Percentiles rank a stretch among this genome's conserved stretches.
Evolutionary conservation across 2,888 invertebrate genomes (phyloP).

Genomic region (Leptinotarsa rubiginosa): DNA sequence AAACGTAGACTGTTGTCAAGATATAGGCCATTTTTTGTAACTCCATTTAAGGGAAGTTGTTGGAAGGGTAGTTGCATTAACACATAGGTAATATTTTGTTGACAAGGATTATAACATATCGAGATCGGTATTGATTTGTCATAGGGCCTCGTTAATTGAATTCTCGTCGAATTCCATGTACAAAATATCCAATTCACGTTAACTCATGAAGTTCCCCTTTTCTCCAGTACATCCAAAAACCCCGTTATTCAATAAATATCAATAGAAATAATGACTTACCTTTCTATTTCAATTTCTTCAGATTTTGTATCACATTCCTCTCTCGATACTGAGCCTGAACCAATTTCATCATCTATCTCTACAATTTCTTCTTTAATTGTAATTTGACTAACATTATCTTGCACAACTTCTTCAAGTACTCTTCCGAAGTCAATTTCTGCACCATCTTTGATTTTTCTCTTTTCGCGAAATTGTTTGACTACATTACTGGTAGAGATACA

Average conservation of each 20-base stretch:
- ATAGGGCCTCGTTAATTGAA: no score
- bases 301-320: background rate
- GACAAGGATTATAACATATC: no score
- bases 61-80: no score
- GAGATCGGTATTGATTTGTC: no score
- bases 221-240: no score
- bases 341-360: background rate
- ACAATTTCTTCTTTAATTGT: background rate
- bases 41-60: no score
- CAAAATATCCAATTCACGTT: no score
- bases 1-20: no score
- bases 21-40: no score
- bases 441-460: background rate
- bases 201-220: no score
- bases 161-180: no score
- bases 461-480: conserved; percentile 7
- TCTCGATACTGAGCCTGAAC: background rate
- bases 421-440: background rate
- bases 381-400: background rate
- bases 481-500: conserved; percentile 9
- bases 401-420: conserved; percentile 1
- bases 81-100: no score
- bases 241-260: background rate
- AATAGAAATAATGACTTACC: background rate
- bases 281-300: conserved; percentile 14